Base-by-base conservation (phyloP, 2,113 vertebrate species). In the Malurus cyaneus region DNA sequence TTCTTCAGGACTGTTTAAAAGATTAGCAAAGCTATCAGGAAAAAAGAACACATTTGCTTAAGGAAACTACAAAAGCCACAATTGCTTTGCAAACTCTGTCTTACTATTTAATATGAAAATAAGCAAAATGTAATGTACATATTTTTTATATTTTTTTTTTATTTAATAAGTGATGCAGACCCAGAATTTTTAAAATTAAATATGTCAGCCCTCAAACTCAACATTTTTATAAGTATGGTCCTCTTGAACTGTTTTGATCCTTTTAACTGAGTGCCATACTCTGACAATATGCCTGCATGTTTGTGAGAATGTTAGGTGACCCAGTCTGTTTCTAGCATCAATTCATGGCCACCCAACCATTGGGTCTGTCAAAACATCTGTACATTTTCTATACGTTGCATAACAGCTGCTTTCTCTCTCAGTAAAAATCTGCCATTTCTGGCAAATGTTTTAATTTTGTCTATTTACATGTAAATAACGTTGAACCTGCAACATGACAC, bases 401-500 rank as follows among this genome's bases (percentile, higher is more conserved):
- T 99, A 99, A 99, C 98, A 99, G 98, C 98, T 98, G 98, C 98
- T 99, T 99, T 98, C 98, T 98, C 98, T 99, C 98, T 98, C 98
- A 98, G 98, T 99, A 98, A 98, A 98, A 98, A 98, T 98, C 97
- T 98, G 98, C 98, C 98, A 97, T 96, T 98, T 98, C 98, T 98
- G 98, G 98, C 98, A 98, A 98, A 98, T 96, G 98, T 98, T 98
- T 98, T 98, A 95, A 96, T 98, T 98, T 98, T 97, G 92, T 98
- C 98, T 99, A 99, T 99, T 99, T 99, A 99, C 99, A 99, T 98
- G 98, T 99, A 99, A 99, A 99, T 99, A 98, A 99, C 98, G 99
- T 99, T 99, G 99, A 99, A 99, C 99, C 99, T 99, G 99, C 99
- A 99, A 99, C 99, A 99, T 99, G 99, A 99, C 99, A 99, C 99